These are phyloP conservation scores for Drosophila atroscutellata DNA, from an alignment of 2,888 invertebrate species.

Conservation along the genomic window DNA sequence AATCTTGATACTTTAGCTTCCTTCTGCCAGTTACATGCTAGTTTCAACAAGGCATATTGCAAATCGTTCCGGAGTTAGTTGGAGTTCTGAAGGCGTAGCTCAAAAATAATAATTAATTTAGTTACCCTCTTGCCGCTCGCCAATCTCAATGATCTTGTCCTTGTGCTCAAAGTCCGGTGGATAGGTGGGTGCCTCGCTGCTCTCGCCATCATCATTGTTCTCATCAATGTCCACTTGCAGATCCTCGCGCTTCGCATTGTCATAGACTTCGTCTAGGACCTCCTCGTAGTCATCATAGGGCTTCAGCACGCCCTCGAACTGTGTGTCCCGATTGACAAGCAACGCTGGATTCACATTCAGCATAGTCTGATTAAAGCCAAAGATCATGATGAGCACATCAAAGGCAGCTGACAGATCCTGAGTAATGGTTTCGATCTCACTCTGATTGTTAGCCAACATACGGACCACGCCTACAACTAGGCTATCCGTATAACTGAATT, in stretches of 20 bases:
- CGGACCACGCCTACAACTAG: conserved; percentile 75
- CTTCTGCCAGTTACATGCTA: too few species aligned
- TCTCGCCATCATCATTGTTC: conserved; percentile 17
- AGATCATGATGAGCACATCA: conserved; percentile 76
- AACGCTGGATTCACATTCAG: conserved; percentile 61
- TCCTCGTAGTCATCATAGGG: conserved; percentile 20
- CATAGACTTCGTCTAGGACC: conserved; percentile 1
- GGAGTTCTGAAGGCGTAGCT: neutral
- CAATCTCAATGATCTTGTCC: conserved; percentile 76
- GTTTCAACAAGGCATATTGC: neutral
- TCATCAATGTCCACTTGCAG: conserved; percentile 29
- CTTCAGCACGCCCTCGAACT: conserved; percentile 65
- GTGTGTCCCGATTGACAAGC: conserved; percentile 69
- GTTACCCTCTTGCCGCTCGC: conserved; percentile 75
- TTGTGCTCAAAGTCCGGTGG: conserved; percentile 39
- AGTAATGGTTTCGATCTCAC: neutral
- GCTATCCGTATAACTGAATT: conserved; percentile 74
- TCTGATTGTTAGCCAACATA: conserved; percentile 39
- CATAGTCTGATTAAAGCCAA: conserved; percentile 72
- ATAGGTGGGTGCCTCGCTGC: conserved; percentile 4
- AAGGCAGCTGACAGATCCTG: conserved; percentile 42
- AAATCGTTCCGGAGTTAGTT: neutral
- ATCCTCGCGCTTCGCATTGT: conserved; percentile 9
- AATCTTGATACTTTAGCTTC: neutral
- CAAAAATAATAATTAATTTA: neutral